Evolutionary conservation across 2,113 vertebrate species (phyloP), one percentile per base, ranked within the genome.

Genomic region (Rhinolophus sinicus): DNA sequence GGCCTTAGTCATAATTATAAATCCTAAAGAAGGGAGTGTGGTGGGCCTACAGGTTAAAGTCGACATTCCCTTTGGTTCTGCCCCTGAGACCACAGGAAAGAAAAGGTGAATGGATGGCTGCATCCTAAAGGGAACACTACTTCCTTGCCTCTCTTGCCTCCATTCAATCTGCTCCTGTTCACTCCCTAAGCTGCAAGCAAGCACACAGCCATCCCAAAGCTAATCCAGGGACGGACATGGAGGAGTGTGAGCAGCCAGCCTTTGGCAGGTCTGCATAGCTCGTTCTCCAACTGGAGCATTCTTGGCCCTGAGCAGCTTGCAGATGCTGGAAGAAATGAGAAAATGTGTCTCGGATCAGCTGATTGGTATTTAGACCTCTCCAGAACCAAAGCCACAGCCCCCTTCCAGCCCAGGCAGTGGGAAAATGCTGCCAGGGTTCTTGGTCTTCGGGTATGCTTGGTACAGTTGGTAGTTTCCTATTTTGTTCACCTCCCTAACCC

Each of bases 261-360:
- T 0, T 2, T 33, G 44, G 76, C 40, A 62, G 28, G 14, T 24
- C 56, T 19, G 2, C n/a, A 14, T 10, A 30, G 72, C 28, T n/a
- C 52, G 26, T 64, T n/a, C 67, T 85, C 87, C 76, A 24, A 0
- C 19, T 12, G 83, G 33, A 40, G 58, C 58, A 8, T 81, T 76
- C 78, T n/a, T 93, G 95, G 92, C 89, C 38, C n/a, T 0, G 5
- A 38, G 77, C 30, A 40, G 38, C 72, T n/a, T 24, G n/a, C 44
- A 95, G 93, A 58, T 8, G 26, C 90, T 88, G 86, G 84, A 83
- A 83, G 83, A 73, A 64, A 54, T 8, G 64, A 67, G 72, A 64
- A 58, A 72, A 33, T 70, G 35, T 40, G 75, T 82, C 70, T 35
- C 30, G 0, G 35, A 70, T 52, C 78, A 58, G 78, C 83, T 40